Conservation (phyloP, 1,140 invertebrate genomes). For the Caenorhabditis latens region DNA sequence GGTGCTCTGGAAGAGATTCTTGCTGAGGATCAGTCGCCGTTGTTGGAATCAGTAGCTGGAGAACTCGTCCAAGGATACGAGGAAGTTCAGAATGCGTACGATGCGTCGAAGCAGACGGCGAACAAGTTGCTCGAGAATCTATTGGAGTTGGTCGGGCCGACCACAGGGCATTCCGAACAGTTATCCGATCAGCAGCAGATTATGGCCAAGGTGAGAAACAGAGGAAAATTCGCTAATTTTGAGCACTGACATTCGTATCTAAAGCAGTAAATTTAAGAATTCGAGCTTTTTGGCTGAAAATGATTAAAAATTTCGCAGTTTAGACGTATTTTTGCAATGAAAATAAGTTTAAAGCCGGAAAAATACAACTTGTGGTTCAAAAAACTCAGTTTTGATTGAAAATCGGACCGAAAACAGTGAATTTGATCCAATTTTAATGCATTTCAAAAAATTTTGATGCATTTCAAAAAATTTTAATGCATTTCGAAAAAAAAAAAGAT, state of each 20-base stretch:
- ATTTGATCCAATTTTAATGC: too few species aligned
- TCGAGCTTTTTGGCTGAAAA: too few species aligned
- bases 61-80: constrained; percentile 87
- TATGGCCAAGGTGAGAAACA: background rate
- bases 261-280: background rate
- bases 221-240: too few species aligned
- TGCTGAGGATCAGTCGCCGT: constrained; percentile 87
- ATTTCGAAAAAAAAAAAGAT: too few species aligned
- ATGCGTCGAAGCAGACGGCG: constrained; percentile 90
- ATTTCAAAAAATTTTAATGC: too few species aligned
- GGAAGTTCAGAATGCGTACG: constrained; percentile 88
- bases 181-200: constrained; percentile 57
- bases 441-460: too few species aligned
- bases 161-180: constrained; percentile 81
- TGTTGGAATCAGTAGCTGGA: constrained; percentile 85
- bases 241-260: background rate
- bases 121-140: constrained; percentile 93
- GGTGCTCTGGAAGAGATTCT: constrained; percentile 88
- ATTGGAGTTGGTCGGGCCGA: constrained; percentile 79
- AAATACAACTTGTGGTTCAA: too few species aligned
- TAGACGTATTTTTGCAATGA: too few species aligned
- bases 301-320: too few species aligned
- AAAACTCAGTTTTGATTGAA: background rate
- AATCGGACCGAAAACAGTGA: background rate
- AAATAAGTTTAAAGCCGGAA: too few species aligned